A percentile compares a stretch with the other conserved stretches of the same genome.
Evolutionary conservation across 2,888 invertebrate genomes (phyloP).

Genomic region (Cephonodes hylas): DNA sequence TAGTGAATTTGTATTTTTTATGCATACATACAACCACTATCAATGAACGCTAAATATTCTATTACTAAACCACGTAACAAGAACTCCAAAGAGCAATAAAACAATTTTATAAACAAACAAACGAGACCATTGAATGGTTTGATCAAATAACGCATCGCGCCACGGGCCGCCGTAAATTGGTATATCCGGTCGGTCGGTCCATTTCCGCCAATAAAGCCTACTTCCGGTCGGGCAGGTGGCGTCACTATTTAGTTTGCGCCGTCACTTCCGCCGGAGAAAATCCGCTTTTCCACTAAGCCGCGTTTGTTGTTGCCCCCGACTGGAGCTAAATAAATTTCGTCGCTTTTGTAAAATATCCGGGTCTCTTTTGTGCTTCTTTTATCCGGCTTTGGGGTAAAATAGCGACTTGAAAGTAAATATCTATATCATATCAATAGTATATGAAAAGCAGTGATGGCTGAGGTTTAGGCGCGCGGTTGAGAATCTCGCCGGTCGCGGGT

Average conservation of each 20-base stretch:
- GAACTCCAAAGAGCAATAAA: constrained; percentile 19
- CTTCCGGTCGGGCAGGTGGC: constrained; percentile 63
- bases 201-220: constrained; percentile 66
- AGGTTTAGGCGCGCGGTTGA: no score
- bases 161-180: constrained; percentile 60
- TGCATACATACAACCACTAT: no score
- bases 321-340: background rate
- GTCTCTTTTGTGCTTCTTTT: background rate
- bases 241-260: constrained; percentile 61
- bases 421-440: no score
- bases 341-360: background rate
- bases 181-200: constrained; percentile 64
- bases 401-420: no score
- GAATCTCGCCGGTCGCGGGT: no score
- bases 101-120: constrained; percentile 24
- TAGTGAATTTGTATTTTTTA: no score
- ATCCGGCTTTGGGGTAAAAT: no score
- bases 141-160: constrained; percentile 36
- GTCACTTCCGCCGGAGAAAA: constrained; percentile 13
- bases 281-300: constrained; percentile 8
- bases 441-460: no score
- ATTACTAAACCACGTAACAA: no score
- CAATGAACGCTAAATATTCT: no score
- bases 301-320: background rate
- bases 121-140: background rate